A percentile compares a stretch with the other conserved stretches of the same genome.
Evolutionary conservation across 2,113 vertebrate genomes (phyloP).

Genomic region (Nerophis ophidion): DNA sequence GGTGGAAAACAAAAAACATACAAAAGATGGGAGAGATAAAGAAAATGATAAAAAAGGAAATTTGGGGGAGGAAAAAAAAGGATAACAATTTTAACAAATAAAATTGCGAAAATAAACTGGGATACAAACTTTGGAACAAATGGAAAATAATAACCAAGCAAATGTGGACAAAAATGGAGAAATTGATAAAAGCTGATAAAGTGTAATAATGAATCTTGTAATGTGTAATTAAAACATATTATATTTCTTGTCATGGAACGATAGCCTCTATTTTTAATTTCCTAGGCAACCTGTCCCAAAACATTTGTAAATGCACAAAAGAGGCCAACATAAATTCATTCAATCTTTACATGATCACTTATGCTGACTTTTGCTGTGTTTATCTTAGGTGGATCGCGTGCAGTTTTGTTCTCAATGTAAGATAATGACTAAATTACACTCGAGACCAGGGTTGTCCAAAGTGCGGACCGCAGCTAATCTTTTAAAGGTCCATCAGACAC

Average conservation of each 20-base stretch:
- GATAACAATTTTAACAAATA: constrained; percentile 48
- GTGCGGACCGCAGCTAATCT: no score
- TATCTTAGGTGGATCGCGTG: no score
- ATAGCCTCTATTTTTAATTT: no score
- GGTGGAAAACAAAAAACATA: constrained; percentile 72
- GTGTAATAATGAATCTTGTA: constrained; percentile 62
- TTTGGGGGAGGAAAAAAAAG: constrained; percentile 66
- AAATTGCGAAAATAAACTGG: constrained; percentile 49
- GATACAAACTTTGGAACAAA: constrained; percentile 41
- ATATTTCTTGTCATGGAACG: background rate
- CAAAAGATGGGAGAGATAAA: constrained; percentile 95
- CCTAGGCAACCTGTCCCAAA: no score
- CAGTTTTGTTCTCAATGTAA: no score
- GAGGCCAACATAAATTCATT: no score
- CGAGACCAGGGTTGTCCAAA: no score
- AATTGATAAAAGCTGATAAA: constrained; percentile 40
- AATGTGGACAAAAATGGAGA: constrained; percentile 57
- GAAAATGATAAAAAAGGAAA: constrained; percentile 83
- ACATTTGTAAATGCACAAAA: no score
- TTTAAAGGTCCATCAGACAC: no score
- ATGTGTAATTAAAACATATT: background rate
- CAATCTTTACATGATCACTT: no score
- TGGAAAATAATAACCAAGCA: constrained; percentile 42
- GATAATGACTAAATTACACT: no score
- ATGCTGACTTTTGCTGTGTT: no score